These are phyloP conservation scores for Channa striata DNA, from an alignment of 2,797 vertebrate genomes.

Conservation along the genomic window DNA sequence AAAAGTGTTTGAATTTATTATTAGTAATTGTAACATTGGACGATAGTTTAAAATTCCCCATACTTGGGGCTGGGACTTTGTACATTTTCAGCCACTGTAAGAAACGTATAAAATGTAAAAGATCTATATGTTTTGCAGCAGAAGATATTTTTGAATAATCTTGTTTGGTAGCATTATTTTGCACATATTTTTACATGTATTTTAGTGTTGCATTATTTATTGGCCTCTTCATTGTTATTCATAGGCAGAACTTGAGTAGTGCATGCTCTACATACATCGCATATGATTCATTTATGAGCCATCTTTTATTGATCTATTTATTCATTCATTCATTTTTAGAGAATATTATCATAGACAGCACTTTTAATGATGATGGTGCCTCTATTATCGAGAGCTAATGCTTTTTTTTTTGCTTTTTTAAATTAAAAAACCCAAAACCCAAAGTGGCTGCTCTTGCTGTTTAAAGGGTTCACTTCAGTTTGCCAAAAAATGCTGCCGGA, in stretches of 20 bases:
- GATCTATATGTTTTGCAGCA: not conserved
- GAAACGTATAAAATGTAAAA: conserved; percentile 22
- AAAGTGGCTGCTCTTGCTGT: conserved; percentile 38
- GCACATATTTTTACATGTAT: not conserved
- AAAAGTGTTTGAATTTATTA: no score
- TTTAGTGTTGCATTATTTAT: conserved; percentile 33
- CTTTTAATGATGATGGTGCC: conserved; percentile 19
- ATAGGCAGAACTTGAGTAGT: conserved; percentile 8
- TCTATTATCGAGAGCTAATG: conserved; percentile 25
- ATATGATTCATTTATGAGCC: conserved; percentile 15
- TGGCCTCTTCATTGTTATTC: conserved; percentile 5
- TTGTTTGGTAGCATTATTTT: conserved; percentile 6
- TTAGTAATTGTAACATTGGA: no score
- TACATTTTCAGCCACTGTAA: not conserved
- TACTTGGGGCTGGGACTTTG: no score
- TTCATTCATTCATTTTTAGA: conserved; percentile 33
- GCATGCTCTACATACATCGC: conserved; percentile 7
- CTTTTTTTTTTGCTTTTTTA: not conserved
- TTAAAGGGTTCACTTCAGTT: conserved; percentile 55
- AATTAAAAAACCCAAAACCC: conserved; percentile 38
- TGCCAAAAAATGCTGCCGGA: conserved; percentile 43
- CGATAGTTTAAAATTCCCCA: no score
- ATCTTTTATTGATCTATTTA: conserved; percentile 19
- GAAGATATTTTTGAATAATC: not conserved
- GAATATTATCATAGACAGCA: conserved; percentile 6